These are phyloP conservation scores for Zoanthus sociatus DNA, from an alignment of 92 coral and sea anemone species.

Conservation along the genomic window DNA sequence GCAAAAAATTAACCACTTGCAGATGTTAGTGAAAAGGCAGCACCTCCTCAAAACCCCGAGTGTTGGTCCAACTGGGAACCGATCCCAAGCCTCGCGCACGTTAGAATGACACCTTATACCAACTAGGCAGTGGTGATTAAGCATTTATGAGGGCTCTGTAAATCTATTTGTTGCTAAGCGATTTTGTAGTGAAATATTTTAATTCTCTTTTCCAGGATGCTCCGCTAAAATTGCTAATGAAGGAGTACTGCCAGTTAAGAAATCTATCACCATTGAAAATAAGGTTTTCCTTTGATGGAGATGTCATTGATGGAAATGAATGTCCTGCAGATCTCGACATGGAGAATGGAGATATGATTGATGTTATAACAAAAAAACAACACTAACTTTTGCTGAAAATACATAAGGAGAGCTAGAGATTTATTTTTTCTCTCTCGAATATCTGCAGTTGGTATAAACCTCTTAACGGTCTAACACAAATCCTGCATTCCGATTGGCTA, in stretches of 20 bases:
- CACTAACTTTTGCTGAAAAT: background rate
- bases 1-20: no score
- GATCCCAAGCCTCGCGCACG: no score
- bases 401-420: background rate
- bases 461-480: no score
- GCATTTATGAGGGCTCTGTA: background rate
- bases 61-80: no score
- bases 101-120: no score
- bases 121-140: no score
- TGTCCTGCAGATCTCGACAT: slow-evolving; percentile 92
- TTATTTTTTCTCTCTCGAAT: background rate
- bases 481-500: no score
- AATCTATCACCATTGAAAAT: slow-evolving; percentile 71
- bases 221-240: slow-evolving; percentile 72
- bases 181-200: background rate
- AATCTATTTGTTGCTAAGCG: background rate
- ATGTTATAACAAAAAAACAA: slow-evolving; percentile 64
- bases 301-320: slow-evolving; percentile 69
- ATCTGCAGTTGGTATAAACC: background rate
- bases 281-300: slow-evolving; percentile 87
- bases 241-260: slow-evolving; percentile 80
- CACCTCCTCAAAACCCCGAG: no score
- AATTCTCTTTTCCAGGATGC: slow-evolving; percentile 62
- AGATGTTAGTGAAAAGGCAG: no score
- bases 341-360: slow-evolving; percentile 92